Percentiles rank a stretch among this genome's conserved stretches.
These are phyloP conservation scores for Anoplius nigerrimus DNA, from an alignment of 2,888 invertebrate genomes.

Conservation along the genomic window DNA sequence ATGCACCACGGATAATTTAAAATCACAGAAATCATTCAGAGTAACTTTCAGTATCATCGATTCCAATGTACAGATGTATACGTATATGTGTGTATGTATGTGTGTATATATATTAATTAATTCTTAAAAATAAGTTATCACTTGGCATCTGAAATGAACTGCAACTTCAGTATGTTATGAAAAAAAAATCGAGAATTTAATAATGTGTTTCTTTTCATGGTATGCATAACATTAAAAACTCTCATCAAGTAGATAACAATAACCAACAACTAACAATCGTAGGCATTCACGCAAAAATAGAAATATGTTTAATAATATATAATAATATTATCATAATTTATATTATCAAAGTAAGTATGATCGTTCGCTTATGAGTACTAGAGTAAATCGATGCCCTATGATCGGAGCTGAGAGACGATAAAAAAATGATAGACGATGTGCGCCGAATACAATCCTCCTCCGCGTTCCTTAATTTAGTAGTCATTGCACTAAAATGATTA, in stretches of 20 bases:
- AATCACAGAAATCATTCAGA: conserved; percentile 21
- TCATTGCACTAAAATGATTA: too few relatives aligned
- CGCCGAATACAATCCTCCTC: too few relatives aligned
- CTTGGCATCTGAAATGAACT: conserved; percentile 49
- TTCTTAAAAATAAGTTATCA: conserved; percentile 23
- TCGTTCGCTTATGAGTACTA: conserved; percentile 59
- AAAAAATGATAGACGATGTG: neutral
- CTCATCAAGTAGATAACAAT: conserved; percentile 73
- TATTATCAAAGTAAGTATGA: conserved; percentile 64
- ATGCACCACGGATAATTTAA: conserved; percentile 21
- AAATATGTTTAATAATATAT: conserved; percentile 66
- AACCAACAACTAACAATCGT: conserved; percentile 74
- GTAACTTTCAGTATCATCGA: conserved; percentile 27
- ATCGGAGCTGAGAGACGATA: conserved; percentile 50
- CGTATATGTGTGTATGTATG: too few relatives aligned
- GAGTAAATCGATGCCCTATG: conserved; percentile 43
- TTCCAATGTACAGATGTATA: neutral
- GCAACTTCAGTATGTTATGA: conserved; percentile 48
- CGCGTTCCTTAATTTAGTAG: too few relatives aligned
- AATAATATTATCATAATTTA: conserved; percentile 65
- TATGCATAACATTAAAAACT: conserved; percentile 71
- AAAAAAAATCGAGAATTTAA: conserved; percentile 56
- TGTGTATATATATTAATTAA: conserved; percentile 24
- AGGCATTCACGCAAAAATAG: conserved; percentile 73
- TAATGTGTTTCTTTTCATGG: conserved; percentile 59